Base-by-base conservation (phyloP, 2,113 vertebrate genomes). In the Hippocampus guttulatus region DNA sequence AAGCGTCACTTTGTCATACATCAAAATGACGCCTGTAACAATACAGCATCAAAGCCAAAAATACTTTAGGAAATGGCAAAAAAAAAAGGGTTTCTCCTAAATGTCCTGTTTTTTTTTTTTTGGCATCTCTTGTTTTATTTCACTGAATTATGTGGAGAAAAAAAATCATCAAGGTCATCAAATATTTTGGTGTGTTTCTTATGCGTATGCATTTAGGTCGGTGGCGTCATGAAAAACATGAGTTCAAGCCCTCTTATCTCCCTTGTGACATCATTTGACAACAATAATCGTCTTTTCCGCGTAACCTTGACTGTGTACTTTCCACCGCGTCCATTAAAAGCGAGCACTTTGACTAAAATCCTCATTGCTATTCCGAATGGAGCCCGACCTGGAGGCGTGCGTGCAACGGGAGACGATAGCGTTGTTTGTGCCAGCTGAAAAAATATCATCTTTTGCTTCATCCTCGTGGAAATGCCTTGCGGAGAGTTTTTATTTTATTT, bases 251-350 rank as follows among this genome's bases (percentile, higher is more conserved):
- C 45, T 71, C 14, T 21, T 58, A 55, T 77, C 69, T 66, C 1
- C 16, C 61, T 77, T 68, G 52, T 68, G 43, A 73, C 70, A n/a
- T 68, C 79, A 64, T 55, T 55, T 38, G 30, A 70, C 68, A 58
- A 64, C 65, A 70, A 47, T 33, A 41, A 58, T 30, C 57, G 57
- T 58, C 23, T 30, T 41, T 40, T 4, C 75, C 52, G 45, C 67
- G 45, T 81, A 79, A 86, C 85, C 88, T 87, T 83, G 82, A 81
- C 84, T 70, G 27, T 60, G 43, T 78, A 41, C n/a, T 70, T 66
- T 67, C 45, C 64, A 69, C n/a, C 65, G 67, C 62, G 73, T 78
- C 47, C 65, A 70, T 75, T 81, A 69, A 81, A 74, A 69, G 68
- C 70, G 66, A 64, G 57, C 51, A 61, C 71, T 58, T 69, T 74